Evolutionary conservation across 2,113 vertebrate genomes (phyloP).

Genomic region (Epinephelus lanceolatus): DNA sequence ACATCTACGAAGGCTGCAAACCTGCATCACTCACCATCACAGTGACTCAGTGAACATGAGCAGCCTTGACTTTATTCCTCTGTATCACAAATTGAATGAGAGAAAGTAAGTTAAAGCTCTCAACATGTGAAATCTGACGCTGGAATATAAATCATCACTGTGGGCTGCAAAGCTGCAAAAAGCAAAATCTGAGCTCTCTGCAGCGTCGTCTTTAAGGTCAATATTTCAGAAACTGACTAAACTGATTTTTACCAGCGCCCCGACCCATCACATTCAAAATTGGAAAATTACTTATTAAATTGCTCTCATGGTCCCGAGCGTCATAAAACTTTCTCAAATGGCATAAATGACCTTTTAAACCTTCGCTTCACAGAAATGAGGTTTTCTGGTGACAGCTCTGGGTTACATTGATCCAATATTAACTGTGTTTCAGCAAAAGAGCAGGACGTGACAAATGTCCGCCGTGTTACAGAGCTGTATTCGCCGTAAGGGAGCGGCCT

Average conservation of each 20-base stretch:
- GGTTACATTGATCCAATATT: not conserved
- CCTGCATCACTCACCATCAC: not conserved
- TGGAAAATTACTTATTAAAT: not conserved
- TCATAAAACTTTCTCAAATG: not conserved
- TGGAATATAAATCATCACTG: not conserved
- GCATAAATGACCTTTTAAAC: constrained; percentile 19
- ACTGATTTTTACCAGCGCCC: not conserved
- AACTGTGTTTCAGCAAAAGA: not conserved
- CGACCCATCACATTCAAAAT: not conserved
- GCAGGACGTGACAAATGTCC: not conserved
- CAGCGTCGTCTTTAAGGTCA: not conserved
- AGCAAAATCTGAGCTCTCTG: not conserved
- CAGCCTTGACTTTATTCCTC: not conserved
- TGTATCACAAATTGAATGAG: not conserved
- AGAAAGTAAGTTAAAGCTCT: not conserved
- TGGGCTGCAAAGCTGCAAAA: no score
- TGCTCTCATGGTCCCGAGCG: not conserved
- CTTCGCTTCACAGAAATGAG: not conserved
- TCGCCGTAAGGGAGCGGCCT: not conserved
- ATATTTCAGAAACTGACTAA: not conserved
- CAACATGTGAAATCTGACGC: not conserved
- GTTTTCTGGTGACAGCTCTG: not conserved
- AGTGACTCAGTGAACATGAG: not conserved
- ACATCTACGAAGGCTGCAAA: not conserved
- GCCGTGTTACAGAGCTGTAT: not conserved